Evolutionary conservation across 2,113 vertebrate genomes (phyloP).

Genomic region (Propithecus coquereli): DNA sequence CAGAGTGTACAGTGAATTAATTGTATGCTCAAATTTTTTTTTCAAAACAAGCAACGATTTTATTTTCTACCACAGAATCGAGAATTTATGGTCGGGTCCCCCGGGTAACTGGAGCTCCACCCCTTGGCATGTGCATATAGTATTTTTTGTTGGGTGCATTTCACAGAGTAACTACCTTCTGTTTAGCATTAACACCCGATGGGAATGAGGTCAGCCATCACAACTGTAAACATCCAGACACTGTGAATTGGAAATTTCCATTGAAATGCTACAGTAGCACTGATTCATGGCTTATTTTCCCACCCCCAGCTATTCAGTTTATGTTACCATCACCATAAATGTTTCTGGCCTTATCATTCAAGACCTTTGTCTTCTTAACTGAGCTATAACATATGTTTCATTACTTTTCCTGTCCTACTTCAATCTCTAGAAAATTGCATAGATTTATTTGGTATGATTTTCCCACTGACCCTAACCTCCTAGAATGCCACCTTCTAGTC

Average conservation of each 20-base stretch:
- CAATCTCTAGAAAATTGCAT: background rate
- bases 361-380: background rate
- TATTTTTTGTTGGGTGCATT: background rate
- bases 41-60: conserved; percentile 23
- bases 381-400: background rate
- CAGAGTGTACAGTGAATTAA: conserved; percentile 32
- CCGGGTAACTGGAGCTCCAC: background rate
- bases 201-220: background rate
- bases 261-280: background rate
- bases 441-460: background rate
- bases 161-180: background rate
- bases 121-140: background rate
- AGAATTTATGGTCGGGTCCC: background rate
- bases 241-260: background rate
- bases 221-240: background rate
- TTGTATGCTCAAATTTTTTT: background rate
- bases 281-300: background rate
- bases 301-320: background rate
- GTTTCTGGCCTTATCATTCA: background rate
- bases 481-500: background rate
- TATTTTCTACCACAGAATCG: background rate
- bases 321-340: background rate
- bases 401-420: background rate
- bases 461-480: background rate
- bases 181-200: background rate